Base-by-base conservation (phyloP, 1,140 invertebrate genomes). In the Ceratina japonica region DNA sequence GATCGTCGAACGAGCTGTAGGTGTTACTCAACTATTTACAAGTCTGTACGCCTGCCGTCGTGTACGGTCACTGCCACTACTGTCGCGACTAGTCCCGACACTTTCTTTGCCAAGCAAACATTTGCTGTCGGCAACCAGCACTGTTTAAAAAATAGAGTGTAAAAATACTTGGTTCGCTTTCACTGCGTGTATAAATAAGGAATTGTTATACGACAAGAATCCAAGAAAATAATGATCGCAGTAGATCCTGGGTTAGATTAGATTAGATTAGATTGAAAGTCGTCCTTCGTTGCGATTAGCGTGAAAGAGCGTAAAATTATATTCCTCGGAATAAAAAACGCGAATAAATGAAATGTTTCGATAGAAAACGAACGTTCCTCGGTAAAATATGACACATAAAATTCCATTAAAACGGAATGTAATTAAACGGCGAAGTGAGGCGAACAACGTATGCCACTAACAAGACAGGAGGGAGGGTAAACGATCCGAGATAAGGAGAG, bases 141-240 rank as follows among this genome's bases (percentile, higher is more conserved):
- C 27, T 61, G 63, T 82, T 83, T 81, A 56, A 56, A n/a, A 70
- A 81, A 83, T 31, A 78, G 58, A 66, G 59, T 69, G 63, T 58
- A 69, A 73, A 83, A 83, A 82, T 83, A 78, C 82, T 83, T 82
- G 58, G 24, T 51, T 24, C 12, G 10, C 37, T 44, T 44, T 44
- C 37, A 77, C 56, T 20, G 12, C 10, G 37, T 8, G 10, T 10
- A 10, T 44, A 44, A 44, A 44, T 44, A 44, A 44, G 0, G 37
- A 44, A 10, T 44, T 44, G 18, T 18, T 15, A 73, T 56, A 56
- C 5, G 54, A 44, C 37, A 10, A 2, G 10, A 44, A 44, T 44
- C 0, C 37, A 10, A 44, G 37, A 8, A 52, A 31, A 31, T 4
- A 31, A 31, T 31, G 1, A 31, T 31, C 4, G 4, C 27, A 31